Evolutionary conservation across 2,888 invertebrate species (phyloP).

Genomic region (Eupithecia exiguata): DNA sequence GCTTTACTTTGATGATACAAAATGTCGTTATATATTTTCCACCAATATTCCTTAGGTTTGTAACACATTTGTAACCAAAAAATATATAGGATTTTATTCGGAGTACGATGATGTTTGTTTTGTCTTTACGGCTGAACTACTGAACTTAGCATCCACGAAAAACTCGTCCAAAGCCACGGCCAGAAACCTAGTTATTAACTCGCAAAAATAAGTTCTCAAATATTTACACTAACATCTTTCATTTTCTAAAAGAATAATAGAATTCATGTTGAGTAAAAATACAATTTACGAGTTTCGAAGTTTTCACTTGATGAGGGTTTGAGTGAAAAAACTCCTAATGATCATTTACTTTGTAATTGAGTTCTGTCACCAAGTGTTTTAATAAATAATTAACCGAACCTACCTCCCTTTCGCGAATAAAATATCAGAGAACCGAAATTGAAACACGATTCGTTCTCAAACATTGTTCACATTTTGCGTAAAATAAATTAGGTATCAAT

Average conservation of each 20-base stretch:
- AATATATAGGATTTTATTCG: too few species aligned
- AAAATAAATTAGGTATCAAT: conserved; percentile 2
- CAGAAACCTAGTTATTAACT: not conserved
- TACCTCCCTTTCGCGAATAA: not conserved
- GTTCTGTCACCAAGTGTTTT: not conserved
- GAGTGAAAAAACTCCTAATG: conserved; percentile 19
- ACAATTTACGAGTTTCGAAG: not conserved
- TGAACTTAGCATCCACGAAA: not conserved
- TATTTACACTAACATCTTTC: not conserved
- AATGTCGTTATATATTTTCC: too few species aligned
- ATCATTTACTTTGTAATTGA: conserved; percentile 12
- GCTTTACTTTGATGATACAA: too few species aligned
- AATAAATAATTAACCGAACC: not conserved
- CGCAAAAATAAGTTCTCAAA: not conserved
- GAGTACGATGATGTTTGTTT: not conserved
- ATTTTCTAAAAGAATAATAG: not conserved
- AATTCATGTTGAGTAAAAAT: not conserved
- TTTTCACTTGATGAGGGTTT: conserved; percentile 15
- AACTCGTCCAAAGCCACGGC: not conserved
- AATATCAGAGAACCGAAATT: not conserved
- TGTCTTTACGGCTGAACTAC: not conserved
- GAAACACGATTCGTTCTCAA: not conserved
- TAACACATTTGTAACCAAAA: too few species aligned
- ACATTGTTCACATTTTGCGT: not conserved
- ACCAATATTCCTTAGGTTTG: too few species aligned